Percentiles rank a stretch among this genome's conserved stretches.
Conservation (phyloP, 2,888 invertebrate species). For the Biston betularia region DNA sequence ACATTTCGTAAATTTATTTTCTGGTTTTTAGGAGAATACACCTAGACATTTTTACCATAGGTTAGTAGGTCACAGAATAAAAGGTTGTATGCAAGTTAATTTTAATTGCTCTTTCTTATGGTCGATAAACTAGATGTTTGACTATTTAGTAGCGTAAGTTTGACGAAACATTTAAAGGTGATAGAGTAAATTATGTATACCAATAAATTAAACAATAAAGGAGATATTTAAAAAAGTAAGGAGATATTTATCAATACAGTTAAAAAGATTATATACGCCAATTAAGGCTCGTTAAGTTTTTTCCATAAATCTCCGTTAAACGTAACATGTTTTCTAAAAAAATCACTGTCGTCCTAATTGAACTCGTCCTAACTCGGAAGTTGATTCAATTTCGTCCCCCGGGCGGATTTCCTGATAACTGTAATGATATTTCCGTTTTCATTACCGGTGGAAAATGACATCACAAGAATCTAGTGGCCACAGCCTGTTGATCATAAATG, state of each 20-base stretch:
- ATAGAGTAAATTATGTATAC: no score
- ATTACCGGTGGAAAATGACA: conserved; percentile 35
- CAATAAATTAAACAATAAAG: no score
- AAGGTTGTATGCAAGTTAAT: no score
- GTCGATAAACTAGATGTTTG: no score
- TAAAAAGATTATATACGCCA: no score
- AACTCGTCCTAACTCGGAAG: conserved; percentile 13
- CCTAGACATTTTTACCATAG: neutral
- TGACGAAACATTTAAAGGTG: no score
- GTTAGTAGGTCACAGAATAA: no score
- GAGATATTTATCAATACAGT: no score
- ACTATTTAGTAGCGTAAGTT: no score
- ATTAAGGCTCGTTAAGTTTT: no score
- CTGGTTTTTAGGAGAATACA: conserved; percentile 6
- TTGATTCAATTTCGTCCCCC: conserved; percentile 20
- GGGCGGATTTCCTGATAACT: conserved; percentile 28
- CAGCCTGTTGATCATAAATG: neutral
- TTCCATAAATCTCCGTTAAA: neutral
- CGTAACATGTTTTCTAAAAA: conserved; percentile 9
- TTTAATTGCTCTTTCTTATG: no score
- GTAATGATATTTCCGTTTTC: conserved; percentile 35
- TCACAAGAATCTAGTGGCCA: conserved; percentile 10
- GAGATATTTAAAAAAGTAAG: no score
- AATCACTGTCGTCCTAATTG: neutral
- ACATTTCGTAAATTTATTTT: conserved; percentile 16